These are phyloP conservation scores for Elachura formosa DNA, from an alignment of 2,113 vertebrate species.

Conservation along the genomic window DNA sequence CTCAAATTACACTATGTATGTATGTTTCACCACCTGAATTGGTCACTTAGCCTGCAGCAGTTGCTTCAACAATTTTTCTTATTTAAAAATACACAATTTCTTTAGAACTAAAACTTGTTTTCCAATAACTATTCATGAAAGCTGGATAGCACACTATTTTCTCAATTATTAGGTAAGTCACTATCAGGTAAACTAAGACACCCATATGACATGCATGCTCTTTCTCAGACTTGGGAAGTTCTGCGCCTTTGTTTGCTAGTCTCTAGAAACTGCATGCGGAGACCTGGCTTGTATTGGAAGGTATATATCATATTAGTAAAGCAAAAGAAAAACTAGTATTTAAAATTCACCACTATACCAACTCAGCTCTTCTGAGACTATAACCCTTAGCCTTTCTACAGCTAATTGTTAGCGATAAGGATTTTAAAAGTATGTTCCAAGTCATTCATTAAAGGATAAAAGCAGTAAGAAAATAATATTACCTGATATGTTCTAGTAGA, in stretches of 20 bases:
- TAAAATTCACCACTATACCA: background rate
- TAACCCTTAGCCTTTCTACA: background rate
- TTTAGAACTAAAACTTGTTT: background rate
- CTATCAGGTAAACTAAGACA: background rate
- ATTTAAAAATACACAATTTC: background rate
- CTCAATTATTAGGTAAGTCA: background rate
- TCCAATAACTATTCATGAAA: background rate
- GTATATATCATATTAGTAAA: background rate
- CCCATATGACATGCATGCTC: accelerated
- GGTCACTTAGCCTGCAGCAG: background rate
- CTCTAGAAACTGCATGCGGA: background rate
- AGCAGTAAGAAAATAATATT: background rate
- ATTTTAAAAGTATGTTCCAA: background rate
- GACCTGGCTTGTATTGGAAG: background rate
- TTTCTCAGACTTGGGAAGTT: background rate
- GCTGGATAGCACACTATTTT: background rate
- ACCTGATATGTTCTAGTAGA: background rate
- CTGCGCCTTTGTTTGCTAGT: background rate
- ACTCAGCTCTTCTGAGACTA: background rate
- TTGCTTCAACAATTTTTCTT: background rate
- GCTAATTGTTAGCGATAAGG: background rate
- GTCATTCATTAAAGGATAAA: background rate
- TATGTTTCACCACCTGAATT: background rate
- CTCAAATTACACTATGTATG: background rate
- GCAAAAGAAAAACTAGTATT: background rate